Evolutionary conservation across 2,113 vertebrate genomes (phyloP).

Genomic region (Clupea harengus): DNA sequence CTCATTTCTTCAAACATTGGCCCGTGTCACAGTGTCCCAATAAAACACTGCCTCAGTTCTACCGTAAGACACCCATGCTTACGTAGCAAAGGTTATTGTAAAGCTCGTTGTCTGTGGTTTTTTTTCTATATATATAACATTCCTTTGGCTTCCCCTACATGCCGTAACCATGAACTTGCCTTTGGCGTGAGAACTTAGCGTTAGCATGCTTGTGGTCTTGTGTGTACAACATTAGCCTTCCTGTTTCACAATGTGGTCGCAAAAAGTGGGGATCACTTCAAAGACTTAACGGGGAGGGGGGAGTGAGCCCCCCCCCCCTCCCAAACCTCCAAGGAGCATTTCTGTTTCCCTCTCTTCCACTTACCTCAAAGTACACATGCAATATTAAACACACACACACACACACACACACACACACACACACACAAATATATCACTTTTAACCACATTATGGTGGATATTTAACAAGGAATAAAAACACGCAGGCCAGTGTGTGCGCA

Average conservation of each 20-base stretch:
- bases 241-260: not conserved
- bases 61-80: not conserved
- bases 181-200: not conserved
- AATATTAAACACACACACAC: slow-evolving; percentile 52
- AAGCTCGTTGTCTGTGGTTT: not conserved
- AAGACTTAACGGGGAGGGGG: not conserved
- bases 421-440: not conserved
- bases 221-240: not conserved
- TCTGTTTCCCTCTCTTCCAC: slow-evolving; percentile 34
- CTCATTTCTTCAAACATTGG: not conserved
- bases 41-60: not conserved
- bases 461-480: not conserved
- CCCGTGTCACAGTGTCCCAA: not conserved
- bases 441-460: slow-evolving; percentile 4
- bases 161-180: not conserved
- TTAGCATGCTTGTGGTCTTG: not conserved
- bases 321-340: slow-evolving; percentile 40
- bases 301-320: slow-evolving; percentile 29
- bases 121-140: not conserved
- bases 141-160: not conserved
- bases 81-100: not conserved
- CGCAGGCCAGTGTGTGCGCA: not conserved
- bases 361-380: slow-evolving; percentile 44
- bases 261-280: slow-evolving; percentile 2
- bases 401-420: slow-evolving; percentile 8